These are phyloP conservation scores for Acanthopleura granulata DNA, from an alignment of 2,888 invertebrate genomes.

Conservation along the genomic window DNA sequence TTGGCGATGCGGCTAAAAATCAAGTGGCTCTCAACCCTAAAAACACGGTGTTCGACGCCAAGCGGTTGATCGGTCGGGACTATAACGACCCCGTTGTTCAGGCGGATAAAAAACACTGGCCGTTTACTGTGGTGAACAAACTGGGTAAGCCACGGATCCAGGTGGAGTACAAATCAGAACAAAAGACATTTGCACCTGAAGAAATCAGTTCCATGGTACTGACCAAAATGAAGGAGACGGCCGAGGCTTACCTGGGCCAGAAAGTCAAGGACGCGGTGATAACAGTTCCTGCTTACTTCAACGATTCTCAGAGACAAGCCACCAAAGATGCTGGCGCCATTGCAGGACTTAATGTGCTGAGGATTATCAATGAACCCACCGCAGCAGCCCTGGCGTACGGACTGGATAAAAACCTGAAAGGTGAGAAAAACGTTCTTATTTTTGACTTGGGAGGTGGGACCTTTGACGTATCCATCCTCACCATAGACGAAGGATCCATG, in stretches of 20 bases:
- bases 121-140: slow-evolving; percentile 39
- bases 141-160: slow-evolving; percentile 23
- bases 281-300: slow-evolving; percentile 67
- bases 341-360: slow-evolving; percentile 68
- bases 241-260: slow-evolving; percentile 75
- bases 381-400: slow-evolving; percentile 75
- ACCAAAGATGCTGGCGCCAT: slow-evolving; percentile 69
- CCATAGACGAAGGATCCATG: slow-evolving; percentile 74
- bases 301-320: slow-evolving; percentile 78
- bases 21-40: slow-evolving; percentile 57
- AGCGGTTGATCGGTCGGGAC: slow-evolving; percentile 41
- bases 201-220: slow-evolving; percentile 91
- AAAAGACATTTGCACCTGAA: slow-evolving; percentile 87
- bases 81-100: slow-evolving; percentile 39
- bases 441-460: slow-evolving; percentile 74
- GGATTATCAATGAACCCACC: slow-evolving; percentile 76
- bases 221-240: slow-evolving; percentile 83
- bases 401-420: slow-evolving; percentile 70
- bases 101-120: slow-evolving; percentile 44
- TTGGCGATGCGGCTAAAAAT: slow-evolving; percentile 70
- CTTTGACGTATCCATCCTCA: slow-evolving; percentile 71
- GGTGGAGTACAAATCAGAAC: slow-evolving; percentile 78
- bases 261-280: slow-evolving; percentile 62
- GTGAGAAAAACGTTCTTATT: slow-evolving; percentile 73
- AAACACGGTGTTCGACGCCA: slow-evolving; percentile 68